Percentiles rank a stretch among this genome's conserved stretches.
Conservation (phyloP, 2,797 vertebrate genomes). For the Hoplostethus atlanticus region DNA sequence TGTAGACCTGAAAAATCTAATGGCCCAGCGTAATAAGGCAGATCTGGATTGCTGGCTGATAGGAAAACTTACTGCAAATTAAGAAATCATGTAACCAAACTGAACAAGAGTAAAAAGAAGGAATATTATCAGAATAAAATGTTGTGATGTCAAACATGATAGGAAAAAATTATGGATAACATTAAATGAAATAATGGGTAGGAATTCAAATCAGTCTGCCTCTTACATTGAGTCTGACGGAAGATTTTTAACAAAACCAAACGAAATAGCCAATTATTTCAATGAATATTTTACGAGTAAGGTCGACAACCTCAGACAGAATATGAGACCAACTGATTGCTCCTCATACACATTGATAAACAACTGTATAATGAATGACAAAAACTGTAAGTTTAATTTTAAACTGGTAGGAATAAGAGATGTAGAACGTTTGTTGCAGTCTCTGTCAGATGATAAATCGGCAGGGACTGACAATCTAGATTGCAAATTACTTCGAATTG, state of each 20-base stretch:
- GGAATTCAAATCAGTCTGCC: background rate
- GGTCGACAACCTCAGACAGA: too few relatives aligned
- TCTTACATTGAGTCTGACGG: background rate
- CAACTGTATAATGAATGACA: too few relatives aligned
- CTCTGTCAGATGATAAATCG: background rate
- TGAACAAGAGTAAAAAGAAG: too few relatives aligned
- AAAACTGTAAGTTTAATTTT: too few relatives aligned
- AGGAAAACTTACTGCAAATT: too few relatives aligned
- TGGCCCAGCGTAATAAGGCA: conserved; percentile 4
- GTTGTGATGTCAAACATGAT: background rate
- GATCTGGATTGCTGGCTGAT: background rate
- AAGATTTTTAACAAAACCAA: background rate
- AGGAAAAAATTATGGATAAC: background rate
- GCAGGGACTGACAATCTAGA: background rate
- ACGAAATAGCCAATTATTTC: conserved; percentile 12
- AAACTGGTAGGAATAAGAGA: too few relatives aligned
- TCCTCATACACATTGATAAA: too few relatives aligned
- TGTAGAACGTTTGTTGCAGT: too few relatives aligned
- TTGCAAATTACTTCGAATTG: background rate
- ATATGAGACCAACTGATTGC: too few relatives aligned
- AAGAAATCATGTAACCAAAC: too few relatives aligned
- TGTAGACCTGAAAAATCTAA: background rate
- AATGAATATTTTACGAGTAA: conserved; percentile 2
- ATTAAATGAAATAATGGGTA: background rate
- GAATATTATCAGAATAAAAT: background rate